Evolutionary conservation across 2,113 vertebrate species (phyloP).

Genomic region (Trochalopteron elliotii): DNA sequence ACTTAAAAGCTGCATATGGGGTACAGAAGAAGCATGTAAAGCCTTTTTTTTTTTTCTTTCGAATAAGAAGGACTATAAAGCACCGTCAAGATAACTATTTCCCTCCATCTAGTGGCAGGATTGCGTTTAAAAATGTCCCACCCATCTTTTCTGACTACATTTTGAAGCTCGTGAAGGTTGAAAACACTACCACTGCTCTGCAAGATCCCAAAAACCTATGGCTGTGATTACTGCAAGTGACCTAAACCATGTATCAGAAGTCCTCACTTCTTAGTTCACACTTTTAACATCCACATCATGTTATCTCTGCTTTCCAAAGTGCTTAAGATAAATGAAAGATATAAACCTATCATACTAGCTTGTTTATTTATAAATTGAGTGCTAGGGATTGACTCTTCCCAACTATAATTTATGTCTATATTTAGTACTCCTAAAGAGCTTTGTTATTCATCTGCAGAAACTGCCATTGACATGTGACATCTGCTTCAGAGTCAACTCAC

Average conservation of each 20-base stretch:
- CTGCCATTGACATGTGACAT: not conserved
- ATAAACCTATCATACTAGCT: not conserved
- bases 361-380: not conserved
- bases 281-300: not conserved
- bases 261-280: not conserved
- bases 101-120: conserved; percentile 4
- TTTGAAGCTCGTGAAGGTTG: not conserved
- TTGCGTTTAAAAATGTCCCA: not conserved
- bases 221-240: not conserved
- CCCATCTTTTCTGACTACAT: not conserved
- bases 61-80: not conserved
- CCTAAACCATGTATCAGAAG: not conserved
- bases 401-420: not conserved
- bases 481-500: not conserved
- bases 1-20: not conserved
- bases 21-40: not conserved
- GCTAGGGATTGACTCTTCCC: not conserved
- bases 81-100: not conserved
- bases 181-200: not conserved
- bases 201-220: not conserved
- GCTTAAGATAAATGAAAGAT: not conserved
- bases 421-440: conserved; percentile 24
- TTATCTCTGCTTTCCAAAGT: not conserved
- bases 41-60: not conserved
- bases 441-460: conserved; percentile 27